These are phyloP conservation scores for Amyelois transitella DNA, from an alignment of 1,140 invertebrate genomes.

Conservation along the genomic window DNA sequence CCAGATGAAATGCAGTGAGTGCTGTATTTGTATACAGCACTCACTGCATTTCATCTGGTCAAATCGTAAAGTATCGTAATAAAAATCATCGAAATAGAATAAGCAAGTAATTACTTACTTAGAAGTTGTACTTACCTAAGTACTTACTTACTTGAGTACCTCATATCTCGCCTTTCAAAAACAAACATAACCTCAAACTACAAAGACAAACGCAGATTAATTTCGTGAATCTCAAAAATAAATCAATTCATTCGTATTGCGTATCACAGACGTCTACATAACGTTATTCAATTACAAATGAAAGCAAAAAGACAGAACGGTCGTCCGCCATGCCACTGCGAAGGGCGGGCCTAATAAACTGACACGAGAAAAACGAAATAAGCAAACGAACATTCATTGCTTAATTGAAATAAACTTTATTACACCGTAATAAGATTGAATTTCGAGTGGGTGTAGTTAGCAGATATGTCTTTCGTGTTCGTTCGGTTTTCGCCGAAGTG, in stretches of 20 bases:
- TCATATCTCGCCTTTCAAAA: too few species aligned
- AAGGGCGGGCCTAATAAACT: slow-evolving; percentile 61
- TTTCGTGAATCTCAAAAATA: neutral
- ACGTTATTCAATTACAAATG: neutral
- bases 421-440: slow-evolving; percentile 24
- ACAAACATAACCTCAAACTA: neutral
- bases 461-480: slow-evolving; percentile 33
- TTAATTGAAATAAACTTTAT: slow-evolving; percentile 38
- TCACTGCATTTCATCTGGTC: too few species aligned
- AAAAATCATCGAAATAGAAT: too few species aligned
- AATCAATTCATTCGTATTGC: neutral
- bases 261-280: neutral
- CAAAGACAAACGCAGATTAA: neutral
- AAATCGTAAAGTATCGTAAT: too few species aligned
- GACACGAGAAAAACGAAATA: slow-evolving; percentile 22
- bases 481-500: slow-evolving; percentile 31
- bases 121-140: too few species aligned
- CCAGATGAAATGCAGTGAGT: too few species aligned
- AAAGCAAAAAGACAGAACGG: slow-evolving; percentile 56
- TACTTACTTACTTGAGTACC: too few species aligned
- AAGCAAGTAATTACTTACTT: too few species aligned
- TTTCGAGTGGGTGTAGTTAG: slow-evolving; percentile 30
- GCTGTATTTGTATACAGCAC: too few species aligned
- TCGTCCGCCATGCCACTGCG: slow-evolving; percentile 56
- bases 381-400: neutral